Conservation (phyloP, 2,888 invertebrate species). For the Myopa tessellatipennis region DNA sequence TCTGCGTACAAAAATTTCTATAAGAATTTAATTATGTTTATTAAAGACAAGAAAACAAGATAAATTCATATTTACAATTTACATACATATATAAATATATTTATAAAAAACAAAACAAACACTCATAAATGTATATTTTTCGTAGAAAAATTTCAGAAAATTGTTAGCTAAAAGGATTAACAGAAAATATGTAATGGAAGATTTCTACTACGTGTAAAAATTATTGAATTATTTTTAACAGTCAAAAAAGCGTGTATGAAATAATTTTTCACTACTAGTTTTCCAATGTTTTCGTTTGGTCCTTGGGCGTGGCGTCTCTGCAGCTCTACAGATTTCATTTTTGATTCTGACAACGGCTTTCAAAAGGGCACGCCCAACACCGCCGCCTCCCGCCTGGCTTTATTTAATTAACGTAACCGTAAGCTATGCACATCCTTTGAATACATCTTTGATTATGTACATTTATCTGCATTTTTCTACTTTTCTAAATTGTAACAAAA, state of each 20-base stretch:
- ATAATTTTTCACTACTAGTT: constrained; percentile 8
- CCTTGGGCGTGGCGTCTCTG: neutral
- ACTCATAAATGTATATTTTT: constrained; percentile 37
- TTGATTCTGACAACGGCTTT: too few species aligned
- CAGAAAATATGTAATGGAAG: neutral
- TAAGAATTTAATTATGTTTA: constrained; percentile 20
- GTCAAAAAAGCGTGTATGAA: constrained; percentile 25
- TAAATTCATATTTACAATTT: constrained; percentile 35
- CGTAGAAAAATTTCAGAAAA: constrained; percentile 20
- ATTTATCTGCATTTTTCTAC: constrained; percentile 26
- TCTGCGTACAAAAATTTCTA: constrained; percentile 35
- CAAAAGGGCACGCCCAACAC: too few species aligned
- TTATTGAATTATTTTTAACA: constrained; percentile 40
- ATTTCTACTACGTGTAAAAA: constrained; percentile 20
- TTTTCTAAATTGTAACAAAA: constrained; percentile 32
- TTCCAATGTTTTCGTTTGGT: neutral
- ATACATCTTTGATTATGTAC: constrained; percentile 1
- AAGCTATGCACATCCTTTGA: constrained; percentile 2
- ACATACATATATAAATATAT: constrained; percentile 25
- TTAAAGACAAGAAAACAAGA: constrained; percentile 7
- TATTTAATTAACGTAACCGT: too few species aligned
- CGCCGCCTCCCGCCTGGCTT: neutral
- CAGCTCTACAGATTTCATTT: neutral
- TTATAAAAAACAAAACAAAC: constrained; percentile 8
- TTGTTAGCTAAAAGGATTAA: neutral